A percentile compares a stretch with the other conserved stretches of the same genome.
These are phyloP conservation scores for Gryllus bimaculatus DNA, from an alignment of 1,140 invertebrate species.

Conservation along the genomic window DNA sequence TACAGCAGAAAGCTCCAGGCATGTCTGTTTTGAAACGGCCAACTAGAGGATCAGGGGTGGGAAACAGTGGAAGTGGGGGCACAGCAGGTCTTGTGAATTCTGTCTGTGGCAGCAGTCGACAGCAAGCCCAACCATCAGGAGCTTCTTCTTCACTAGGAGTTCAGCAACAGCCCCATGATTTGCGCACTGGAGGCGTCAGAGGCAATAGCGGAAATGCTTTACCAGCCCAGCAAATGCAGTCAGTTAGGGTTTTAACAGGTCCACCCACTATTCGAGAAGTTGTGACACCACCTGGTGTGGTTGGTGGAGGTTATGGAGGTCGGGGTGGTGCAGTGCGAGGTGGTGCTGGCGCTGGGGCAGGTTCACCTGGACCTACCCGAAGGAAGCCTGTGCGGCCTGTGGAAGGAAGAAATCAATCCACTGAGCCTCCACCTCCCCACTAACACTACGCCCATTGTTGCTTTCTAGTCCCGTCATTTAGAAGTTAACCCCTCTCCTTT, in stretches of 20 bases:
- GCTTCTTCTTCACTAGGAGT: not conserved
- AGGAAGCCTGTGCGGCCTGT: conserved; percentile 27
- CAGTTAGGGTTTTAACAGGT: conserved; percentile 20
- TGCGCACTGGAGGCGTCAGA: not conserved
- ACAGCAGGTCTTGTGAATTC: conserved; percentile 6
- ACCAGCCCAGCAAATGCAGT: conserved; percentile 7
- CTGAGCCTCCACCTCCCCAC: conserved; percentile 28
- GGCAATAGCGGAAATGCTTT: conserved; percentile 2
- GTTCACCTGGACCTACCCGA: conserved; percentile 23
- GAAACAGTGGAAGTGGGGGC: conserved; percentile 8
- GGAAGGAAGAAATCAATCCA: conserved; percentile 26
- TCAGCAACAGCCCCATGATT: conserved; percentile 8
- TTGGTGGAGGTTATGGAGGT: conserved; percentile 14
- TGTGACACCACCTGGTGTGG: conserved; percentile 19
- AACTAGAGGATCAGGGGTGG: not conserved
- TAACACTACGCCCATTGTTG: conserved; percentile 22
- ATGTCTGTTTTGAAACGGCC: conserved; percentile 9
- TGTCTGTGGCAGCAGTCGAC: not conserved
- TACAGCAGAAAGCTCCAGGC: conserved; percentile 12
- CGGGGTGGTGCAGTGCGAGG: conserved; percentile 17
- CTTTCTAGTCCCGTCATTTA: conserved; percentile 21
- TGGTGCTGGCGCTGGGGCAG: conserved; percentile 8
- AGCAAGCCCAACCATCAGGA: conserved; percentile 10
- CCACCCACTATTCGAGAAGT: conserved; percentile 23
- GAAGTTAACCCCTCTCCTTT: conserved; percentile 17